Percentiles rank a stretch among this genome's conserved stretches.
These are phyloP conservation scores for Motacilla tschutschensis DNA, from an alignment of 2,113 vertebrate species.

Conservation along the genomic window DNA sequence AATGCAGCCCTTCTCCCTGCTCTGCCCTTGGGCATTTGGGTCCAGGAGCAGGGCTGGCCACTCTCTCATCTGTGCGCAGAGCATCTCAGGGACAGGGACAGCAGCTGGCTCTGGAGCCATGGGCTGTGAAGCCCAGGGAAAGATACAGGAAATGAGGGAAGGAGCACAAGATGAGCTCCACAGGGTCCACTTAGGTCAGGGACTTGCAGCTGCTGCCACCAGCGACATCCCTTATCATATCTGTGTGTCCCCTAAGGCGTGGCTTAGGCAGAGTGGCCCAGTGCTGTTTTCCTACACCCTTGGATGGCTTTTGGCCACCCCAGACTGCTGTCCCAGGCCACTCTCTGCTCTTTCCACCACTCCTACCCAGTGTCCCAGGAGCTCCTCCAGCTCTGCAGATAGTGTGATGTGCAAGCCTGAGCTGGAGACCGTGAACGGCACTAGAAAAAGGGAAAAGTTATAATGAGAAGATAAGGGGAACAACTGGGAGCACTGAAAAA, in stretches of 20 bases:
- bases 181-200: neutral
- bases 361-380: neutral
- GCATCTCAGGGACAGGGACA: accelerated
- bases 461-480: neutral
- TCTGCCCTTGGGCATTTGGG: neutral
- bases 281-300: neutral
- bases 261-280: neutral
- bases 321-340: neutral
- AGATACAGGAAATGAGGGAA: neutral
- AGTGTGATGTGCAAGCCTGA: neutral
- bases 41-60: neutral
- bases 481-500: neutral
- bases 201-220: neutral
- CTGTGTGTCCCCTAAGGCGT: too few species aligned
- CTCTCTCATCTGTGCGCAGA: accelerated
- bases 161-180: neutral
- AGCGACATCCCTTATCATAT: accelerated
- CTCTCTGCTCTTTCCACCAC: neutral
- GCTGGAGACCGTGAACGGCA: accelerated
- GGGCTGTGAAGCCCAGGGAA: neutral
- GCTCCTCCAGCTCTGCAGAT: neutral
- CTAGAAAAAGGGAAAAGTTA: neutral
- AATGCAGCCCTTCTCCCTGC: accelerated
- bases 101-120: accelerated
- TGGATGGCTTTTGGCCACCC: neutral